A percentile compares a stretch with the other conserved stretches of the same genome.
These are phyloP conservation scores for Calcarius ornatus DNA, from an alignment of 2,113 vertebrate species.

Conservation along the genomic window DNA sequence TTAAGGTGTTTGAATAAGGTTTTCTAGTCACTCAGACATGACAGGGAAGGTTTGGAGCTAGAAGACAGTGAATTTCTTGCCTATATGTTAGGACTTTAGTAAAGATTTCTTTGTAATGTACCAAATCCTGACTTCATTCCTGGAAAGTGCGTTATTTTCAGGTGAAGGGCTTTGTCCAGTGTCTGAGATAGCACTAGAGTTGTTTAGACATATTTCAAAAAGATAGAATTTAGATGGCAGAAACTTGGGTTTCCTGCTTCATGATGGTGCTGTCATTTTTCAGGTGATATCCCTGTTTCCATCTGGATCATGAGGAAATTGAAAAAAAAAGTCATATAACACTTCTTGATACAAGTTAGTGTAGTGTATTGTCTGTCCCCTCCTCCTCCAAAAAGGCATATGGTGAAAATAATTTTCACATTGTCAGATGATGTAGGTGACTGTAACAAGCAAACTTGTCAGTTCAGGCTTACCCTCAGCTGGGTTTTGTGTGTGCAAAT, in stretches of 20 bases:
- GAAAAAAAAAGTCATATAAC: background rate
- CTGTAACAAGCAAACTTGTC: background rate
- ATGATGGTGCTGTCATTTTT: background rate
- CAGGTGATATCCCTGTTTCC: background rate
- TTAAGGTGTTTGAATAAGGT: background rate
- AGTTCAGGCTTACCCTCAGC: background rate
- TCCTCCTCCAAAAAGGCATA: background rate
- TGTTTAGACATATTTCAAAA: background rate
- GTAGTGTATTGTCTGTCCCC: background rate
- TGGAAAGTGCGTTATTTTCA: background rate
- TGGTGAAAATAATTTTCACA: background rate
- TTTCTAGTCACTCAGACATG: background rate
- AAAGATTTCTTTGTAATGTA: background rate
- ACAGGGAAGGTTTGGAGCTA: background rate
- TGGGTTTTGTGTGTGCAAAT: background rate
- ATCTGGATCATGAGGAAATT: background rate
- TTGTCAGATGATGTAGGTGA: background rate
- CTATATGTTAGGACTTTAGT: background rate
- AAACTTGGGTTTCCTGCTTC: background rate
- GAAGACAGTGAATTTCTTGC: background rate
- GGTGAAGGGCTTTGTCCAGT: background rate
- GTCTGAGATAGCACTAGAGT: background rate
- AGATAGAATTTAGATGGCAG: background rate
- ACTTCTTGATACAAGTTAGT: background rate
- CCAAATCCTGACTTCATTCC: background rate